phyloP scores from a whole-genome alignment of 2,888 invertebrate species.

The Leptarthrus brevirostris region DNA sequence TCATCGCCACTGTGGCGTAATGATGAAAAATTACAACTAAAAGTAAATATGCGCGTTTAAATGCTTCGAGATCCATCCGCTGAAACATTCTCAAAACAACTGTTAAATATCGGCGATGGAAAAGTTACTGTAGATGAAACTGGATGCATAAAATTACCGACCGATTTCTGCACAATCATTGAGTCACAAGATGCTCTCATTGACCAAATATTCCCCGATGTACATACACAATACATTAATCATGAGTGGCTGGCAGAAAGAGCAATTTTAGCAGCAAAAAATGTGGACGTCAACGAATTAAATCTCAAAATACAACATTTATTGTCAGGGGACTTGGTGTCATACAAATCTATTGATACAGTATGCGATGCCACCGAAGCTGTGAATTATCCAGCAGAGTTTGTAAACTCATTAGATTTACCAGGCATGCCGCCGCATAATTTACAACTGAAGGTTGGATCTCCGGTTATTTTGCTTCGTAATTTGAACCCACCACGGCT shows the following conservation, averaged over 20 bases:
- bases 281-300: too few species aligned
- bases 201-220: constrained; percentile 52
- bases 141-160: constrained; percentile 53
- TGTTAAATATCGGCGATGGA: constrained; percentile 53
- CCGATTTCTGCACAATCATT: constrained; percentile 55
- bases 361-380: constrained; percentile 30
- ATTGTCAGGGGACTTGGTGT: constrained; percentile 30
- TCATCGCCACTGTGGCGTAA: constrained; percentile 15
- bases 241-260: too few species aligned
- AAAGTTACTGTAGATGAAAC: constrained; percentile 52
- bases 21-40: constrained; percentile 42
- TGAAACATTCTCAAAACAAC: constrained; percentile 50
- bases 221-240: constrained; percentile 28
- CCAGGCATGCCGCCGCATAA: too few species aligned
- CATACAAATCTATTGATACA: constrained; percentile 47
- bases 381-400: constrained; percentile 37
- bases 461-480: not conserved
- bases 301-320: constrained; percentile 45
- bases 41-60: constrained; percentile 50
- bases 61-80: constrained; percentile 52
- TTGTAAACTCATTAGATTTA: too few species aligned
- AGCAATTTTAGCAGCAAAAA: too few species aligned
- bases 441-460: not conserved
- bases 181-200: constrained; percentile 55
- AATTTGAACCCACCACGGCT: not conserved